phyloP scores from a whole-genome alignment of 2,113 vertebrate genomes.

The Marmota monax region DNA sequence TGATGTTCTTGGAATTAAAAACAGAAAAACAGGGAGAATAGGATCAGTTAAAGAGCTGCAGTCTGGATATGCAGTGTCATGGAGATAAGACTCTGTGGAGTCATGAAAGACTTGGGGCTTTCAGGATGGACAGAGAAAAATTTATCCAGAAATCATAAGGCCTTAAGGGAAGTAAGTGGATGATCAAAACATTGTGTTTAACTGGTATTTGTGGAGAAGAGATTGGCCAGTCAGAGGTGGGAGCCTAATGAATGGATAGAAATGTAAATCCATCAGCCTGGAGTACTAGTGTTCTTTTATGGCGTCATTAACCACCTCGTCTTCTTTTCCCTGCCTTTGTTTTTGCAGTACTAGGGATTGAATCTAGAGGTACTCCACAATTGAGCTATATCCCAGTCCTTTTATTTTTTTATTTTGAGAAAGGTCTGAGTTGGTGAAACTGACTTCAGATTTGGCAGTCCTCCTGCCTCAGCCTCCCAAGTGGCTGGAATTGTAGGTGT shows the following conservation, averaged over 20 bases:
- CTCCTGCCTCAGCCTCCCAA: too few relatives aligned
- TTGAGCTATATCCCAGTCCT: too few relatives aligned
- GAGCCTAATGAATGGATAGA: neutral
- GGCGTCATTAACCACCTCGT: neutral
- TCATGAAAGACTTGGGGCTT: neutral
- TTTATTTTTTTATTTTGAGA: too few relatives aligned
- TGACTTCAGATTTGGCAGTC: too few relatives aligned
- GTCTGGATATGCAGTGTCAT: neutral
- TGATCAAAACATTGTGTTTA: neutral
- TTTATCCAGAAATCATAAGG: neutral
- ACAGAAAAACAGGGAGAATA: conserved; percentile 24
- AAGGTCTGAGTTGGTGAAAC: too few relatives aligned
- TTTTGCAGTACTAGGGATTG: neutral
- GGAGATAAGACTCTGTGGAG: neutral
- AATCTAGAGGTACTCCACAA: too few relatives aligned
- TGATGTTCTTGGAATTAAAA: conserved; percentile 60
- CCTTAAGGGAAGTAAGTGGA: neutral
- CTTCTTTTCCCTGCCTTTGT: neutral
- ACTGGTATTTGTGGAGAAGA: conserved; percentile 17
- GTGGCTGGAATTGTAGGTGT: too few relatives aligned
- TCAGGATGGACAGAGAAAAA: neutral
- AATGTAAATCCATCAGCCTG: neutral
- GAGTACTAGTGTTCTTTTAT: neutral
- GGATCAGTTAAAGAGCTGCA: neutral
- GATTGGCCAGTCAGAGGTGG: neutral